phyloP scores from a whole-genome alignment of 2,797 vertebrate species.

The Mormyrus proboscirostris region DNA sequence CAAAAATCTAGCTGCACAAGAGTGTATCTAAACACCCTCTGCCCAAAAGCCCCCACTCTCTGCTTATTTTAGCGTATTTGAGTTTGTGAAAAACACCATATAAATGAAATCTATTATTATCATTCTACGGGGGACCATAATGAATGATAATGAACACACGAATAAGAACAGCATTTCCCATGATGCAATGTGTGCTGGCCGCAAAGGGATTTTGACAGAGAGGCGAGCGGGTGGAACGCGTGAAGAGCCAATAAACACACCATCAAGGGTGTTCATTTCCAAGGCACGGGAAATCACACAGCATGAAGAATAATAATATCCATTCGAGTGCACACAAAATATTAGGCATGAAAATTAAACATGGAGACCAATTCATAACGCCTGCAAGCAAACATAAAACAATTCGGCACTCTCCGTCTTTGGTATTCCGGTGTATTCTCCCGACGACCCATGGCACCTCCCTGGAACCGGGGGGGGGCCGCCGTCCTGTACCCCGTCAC shows the following conservation, averaged over 20 bases:
- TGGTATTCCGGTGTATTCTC: neutral
- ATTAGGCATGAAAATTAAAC: constrained; percentile 37
- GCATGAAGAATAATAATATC: constrained; percentile 51
- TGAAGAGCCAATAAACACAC: constrained; percentile 40
- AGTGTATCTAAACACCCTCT: neutral
- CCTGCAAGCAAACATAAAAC: constrained; percentile 28
- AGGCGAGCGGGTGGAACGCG: neutral
- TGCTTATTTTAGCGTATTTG: neutral
- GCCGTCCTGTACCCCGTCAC: neutral
- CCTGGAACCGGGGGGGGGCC: neutral
- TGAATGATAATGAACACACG: constrained; percentile 38
- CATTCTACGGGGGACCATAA: constrained; percentile 13
- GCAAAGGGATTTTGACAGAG: constrained; percentile 11
- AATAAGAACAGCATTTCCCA: constrained; percentile 36
- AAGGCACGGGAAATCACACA: constrained; percentile 53
- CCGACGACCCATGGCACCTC: neutral
- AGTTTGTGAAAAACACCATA: neutral
- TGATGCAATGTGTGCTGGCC: constrained; percentile 24
- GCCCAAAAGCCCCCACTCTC: neutral
- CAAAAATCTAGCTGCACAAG: neutral
- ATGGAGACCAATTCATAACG: constrained; percentile 44
- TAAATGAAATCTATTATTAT: neutral
- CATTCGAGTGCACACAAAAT: constrained; percentile 39
- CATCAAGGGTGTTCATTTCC: constrained; percentile 49
- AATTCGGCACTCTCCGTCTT: constrained; percentile 3